Conservation (phyloP, 2,797 vertebrate species). For the Spea hammondii region DNA sequence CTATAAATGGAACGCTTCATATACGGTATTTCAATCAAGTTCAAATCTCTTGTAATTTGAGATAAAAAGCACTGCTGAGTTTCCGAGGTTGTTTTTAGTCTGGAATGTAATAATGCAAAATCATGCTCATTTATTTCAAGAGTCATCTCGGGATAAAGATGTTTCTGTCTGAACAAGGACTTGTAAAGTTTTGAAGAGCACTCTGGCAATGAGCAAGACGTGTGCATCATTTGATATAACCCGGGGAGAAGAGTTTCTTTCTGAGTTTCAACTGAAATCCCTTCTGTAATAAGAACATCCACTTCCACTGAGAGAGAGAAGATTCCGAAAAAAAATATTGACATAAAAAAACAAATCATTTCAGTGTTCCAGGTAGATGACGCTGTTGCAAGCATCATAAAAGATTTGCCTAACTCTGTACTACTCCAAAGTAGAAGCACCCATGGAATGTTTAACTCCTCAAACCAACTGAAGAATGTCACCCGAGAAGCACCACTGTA, state of each 20-base stretch:
- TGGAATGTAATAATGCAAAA: constrained; percentile 46
- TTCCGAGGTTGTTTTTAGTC: constrained; percentile 28
- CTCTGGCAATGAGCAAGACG: constrained; percentile 28
- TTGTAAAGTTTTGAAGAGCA: constrained; percentile 47
- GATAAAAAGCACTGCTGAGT: constrained; percentile 31
- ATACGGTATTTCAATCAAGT: constrained; percentile 40
- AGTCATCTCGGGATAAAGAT: constrained; percentile 35
- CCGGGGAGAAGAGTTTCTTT: constrained; percentile 4
- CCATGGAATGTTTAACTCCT: no score
- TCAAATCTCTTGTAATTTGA: constrained; percentile 29
- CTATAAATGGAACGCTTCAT: background rate
- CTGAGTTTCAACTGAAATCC: background rate
- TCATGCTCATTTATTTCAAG: constrained; percentile 50
- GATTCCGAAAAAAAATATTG: no score
- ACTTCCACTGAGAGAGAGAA: background rate
- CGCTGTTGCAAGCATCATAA: no score
- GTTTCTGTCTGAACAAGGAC: constrained; percentile 33
- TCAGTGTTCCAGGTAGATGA: no score
- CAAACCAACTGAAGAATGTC: no score
- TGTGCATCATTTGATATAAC: constrained; percentile 16
- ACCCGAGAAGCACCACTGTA: no score
- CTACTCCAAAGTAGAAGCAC: no score
- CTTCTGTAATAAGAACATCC: constrained; percentile 9
- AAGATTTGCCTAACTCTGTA: no score
- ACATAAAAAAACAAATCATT: no score